Percentiles rank a stretch among this genome's conserved stretches.
These are phyloP conservation scores for Fregetta grallaria DNA, from an alignment of 2,113 vertebrate species.

Conservation along the genomic window DNA sequence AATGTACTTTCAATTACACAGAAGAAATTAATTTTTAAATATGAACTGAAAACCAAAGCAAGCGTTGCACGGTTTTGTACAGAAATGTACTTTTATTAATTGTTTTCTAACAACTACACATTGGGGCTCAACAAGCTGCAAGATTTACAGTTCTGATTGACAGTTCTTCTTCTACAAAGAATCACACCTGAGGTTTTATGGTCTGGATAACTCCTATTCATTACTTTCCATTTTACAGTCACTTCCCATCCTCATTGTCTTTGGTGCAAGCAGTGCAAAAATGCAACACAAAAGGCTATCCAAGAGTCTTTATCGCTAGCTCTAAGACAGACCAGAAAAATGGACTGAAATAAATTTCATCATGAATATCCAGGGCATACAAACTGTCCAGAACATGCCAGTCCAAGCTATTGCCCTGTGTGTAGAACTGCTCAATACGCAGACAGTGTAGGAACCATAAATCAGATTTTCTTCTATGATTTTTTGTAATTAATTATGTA, in stretches of 20 bases:
- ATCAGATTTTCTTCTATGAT: neutral
- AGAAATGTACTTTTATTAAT: neutral
- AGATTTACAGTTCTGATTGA: neutral
- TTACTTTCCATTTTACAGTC: neutral
- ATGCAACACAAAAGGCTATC: neutral
- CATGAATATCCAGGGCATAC: neutral
- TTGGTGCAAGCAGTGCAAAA: neutral
- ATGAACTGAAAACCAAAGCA: neutral
- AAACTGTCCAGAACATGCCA: neutral
- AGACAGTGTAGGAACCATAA: neutral
- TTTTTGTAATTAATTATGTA: neutral
- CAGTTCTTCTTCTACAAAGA: neutral
- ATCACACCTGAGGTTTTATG: neutral
- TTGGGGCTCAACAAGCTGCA: neutral
- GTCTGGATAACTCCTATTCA: neutral
- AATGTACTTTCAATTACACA: neutral
- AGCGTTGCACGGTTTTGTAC: accelerated
- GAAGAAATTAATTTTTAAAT: slow-evolving; percentile 8
- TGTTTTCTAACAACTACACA: neutral
- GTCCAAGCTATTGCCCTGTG: neutral
- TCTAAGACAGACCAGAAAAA: neutral
- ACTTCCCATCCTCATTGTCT: neutral
- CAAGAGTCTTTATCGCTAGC: neutral
- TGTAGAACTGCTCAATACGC: neutral
- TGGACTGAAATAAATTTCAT: neutral